Evolutionary conservation across 2,888 invertebrate species (phyloP), one percentile per base, ranked within the genome.

Genomic region (Morpho achilles): DNA sequence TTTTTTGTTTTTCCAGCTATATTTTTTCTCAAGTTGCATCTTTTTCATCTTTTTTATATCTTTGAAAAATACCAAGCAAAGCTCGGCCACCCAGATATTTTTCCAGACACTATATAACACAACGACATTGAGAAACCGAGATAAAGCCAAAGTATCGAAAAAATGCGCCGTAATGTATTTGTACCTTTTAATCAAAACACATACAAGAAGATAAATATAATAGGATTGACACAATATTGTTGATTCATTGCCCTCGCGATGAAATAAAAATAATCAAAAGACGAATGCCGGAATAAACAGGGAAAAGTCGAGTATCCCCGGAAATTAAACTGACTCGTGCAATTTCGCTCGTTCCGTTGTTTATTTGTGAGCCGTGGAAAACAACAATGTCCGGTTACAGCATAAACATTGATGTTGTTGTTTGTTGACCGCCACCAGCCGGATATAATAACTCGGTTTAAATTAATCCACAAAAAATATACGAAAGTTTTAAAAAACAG

Each of bases 251-350:
- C 39, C 39, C 22, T 47, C 8, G 46, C n/a, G 40, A 41, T 53
- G 32, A 46, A 46, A 32, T 22, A 44, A 52, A 52, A 53, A 41
- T 32, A 47, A 47, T 47, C n/a, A 47, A 46, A 46, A 40, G 47
- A 53, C 32, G 23, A 53, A 53, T 47, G 47, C 47, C 46, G 7
- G 48, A 23, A 42, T 42, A 47, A 54, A 54, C 48, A 54, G 41
- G 42, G 42, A 23, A 42, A 47, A 48, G 47, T 53, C 42, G 48
- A 48, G 54, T 41, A 23, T 23, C 47, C 23, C 54, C 54, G 54
- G 54, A 54, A 54, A 54, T 54, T 54, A 54, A 54, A 54, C 54
- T 32, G 32, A 54, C 48, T 47, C 54, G 54, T 48, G 48, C 54
- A 54, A 54, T 54, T 54, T 54, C 41, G 47, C 48, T 9, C 54